Conservation (phyloP, 2,888 invertebrate genomes). For the Cynaeus angustus region DNA sequence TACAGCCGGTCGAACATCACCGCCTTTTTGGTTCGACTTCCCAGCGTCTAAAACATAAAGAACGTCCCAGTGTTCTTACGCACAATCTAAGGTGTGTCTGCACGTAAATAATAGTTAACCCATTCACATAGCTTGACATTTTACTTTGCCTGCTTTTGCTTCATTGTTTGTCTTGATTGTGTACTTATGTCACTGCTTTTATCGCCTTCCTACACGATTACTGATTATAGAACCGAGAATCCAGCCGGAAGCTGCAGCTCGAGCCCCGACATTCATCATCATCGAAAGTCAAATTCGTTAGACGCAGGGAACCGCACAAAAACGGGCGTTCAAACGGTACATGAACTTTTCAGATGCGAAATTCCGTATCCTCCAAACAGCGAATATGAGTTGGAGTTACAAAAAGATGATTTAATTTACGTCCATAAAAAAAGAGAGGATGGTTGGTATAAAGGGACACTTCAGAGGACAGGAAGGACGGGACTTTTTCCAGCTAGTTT, state of each 20-base stretch:
- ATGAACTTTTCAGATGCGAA: conserved; percentile 87
- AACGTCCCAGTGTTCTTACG: conserved; percentile 73
- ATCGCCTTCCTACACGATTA: neutral
- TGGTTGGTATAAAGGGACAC: conserved; percentile 96
- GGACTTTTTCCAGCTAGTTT: conserved; percentile 97
- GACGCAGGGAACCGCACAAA: conserved; percentile 77
- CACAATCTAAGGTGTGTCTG: conserved; percentile 71
- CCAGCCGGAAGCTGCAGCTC: conserved; percentile 66
- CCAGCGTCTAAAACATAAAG: conserved; percentile 79
- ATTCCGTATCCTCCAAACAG: conserved; percentile 96
- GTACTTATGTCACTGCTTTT: neutral
- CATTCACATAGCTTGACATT: conserved; percentile 18
- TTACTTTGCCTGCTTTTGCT: conserved; percentile 43
- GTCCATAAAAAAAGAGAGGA: conserved; percentile 94
- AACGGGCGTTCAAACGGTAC: conserved; percentile 66
- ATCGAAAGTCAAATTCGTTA: conserved; percentile 88
- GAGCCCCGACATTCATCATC: conserved; percentile 71
- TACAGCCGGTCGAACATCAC: conserved; percentile 76
- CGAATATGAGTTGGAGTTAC: conserved; percentile 92
- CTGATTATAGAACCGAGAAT: conserved; percentile 57
- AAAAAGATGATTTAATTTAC: conserved; percentile 92
- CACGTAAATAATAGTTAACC: conserved; percentile 39
- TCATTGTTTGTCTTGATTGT: conserved; percentile 37
- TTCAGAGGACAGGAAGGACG: conserved; percentile 91
- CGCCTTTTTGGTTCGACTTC: conserved; percentile 73